Evolutionary conservation across 2,113 vertebrate species (phyloP).

Genomic region (Pelodiscus sinensis): DNA sequence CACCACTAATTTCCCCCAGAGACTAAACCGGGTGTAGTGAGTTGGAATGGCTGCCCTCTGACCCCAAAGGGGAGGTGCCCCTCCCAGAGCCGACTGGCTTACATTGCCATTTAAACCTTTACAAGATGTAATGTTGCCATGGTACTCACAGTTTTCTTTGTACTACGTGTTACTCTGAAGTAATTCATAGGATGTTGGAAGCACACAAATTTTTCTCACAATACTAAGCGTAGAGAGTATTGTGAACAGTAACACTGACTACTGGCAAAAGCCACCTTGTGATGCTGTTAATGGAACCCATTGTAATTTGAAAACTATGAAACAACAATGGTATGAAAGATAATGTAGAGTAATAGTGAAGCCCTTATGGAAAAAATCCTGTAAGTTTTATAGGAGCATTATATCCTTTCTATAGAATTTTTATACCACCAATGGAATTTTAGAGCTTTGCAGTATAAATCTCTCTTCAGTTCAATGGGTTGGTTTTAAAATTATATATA

Average conservation of each 20-base stretch:
- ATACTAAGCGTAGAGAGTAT: fast-evolving
- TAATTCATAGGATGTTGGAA: fast-evolving
- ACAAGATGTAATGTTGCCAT: fast-evolving
- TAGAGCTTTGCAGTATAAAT: conserved; percentile 12
- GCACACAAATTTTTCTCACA: not conserved
- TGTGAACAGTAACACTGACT: not conserved
- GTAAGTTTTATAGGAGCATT: not conserved
- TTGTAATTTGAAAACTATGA: not conserved
- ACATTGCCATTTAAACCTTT: not conserved
- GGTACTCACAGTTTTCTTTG: not conserved
- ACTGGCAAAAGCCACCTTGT: not conserved
- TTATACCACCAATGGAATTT: not conserved
- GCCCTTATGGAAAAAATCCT: not conserved
- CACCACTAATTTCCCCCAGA: no score
- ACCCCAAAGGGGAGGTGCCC: no score
- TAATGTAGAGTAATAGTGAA: not conserved
- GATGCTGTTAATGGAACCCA: not conserved
- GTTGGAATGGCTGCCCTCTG: no score
- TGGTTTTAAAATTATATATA: conserved; percentile 33
- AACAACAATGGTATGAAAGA: not conserved
- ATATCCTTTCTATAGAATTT: not conserved
- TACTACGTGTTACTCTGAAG: not conserved
- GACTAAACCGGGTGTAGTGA: no score
- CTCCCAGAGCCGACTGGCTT: no score
- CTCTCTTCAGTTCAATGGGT: conserved; percentile 29